Evolutionary conservation across 2,797 vertebrate species (phyloP), one percentile per base, ranked within the genome.

Genomic region (Leptodactylus fallax): DNA sequence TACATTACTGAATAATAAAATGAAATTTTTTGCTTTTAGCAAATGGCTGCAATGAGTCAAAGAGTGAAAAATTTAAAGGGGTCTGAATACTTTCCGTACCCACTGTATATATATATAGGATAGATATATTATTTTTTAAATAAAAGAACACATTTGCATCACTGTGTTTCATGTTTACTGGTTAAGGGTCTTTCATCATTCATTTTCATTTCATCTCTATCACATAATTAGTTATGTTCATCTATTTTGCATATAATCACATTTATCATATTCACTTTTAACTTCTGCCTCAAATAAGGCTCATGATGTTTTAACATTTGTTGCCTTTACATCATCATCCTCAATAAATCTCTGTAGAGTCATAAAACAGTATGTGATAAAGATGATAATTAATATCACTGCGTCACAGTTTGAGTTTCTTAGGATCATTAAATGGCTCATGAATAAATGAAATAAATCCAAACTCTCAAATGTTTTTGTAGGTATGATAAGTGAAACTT

Each of bases 371-470:
- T 83, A 16, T 83, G 65, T 58, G 25, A 83, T 56, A 36, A 83
- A 83, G 65, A 71, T 71, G 65, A 25, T 71, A 71, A 83, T 83
- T 83, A 83, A 53, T 69, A 72, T 83, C 51, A 21, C 49, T 83
- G 55, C 36, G 65, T 83, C 81, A 83, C 81, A 83, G 81, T 83
- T 56, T 83, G 65, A 83, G 36, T 83, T 69, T 71, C 65, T 56
- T 83, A 69, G 81, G 81, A 56, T 83, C 61, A 71, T 83, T 83
- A 71, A 67, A 83, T 36, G 65, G 63, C 65, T 83, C 49, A 83
- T 83, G 21, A 81, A 81, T 81, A 61, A 61, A 47, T 61, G 27
- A 83, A 71, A 82, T 45, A 69, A 51, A 67, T 67, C 27, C 47
- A 11, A 36, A 82, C 7, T 19, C 21, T 55, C 61, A 47, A 36